These are phyloP conservation scores for Grallaria varia DNA, from an alignment of 2,113 vertebrate species.

Conservation along the genomic window DNA sequence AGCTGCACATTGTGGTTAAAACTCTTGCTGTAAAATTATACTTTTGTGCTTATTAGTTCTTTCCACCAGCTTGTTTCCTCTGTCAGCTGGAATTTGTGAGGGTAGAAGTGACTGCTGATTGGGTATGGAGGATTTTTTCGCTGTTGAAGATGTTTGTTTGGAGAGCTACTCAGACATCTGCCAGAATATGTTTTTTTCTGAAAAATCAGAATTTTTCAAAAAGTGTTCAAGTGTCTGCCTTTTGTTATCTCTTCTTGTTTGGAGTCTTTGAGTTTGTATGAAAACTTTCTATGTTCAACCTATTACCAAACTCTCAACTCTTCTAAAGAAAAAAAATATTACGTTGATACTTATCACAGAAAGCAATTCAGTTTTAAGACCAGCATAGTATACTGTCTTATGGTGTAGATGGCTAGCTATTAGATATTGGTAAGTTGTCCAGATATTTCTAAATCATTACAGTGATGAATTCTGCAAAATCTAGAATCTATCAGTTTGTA, in stretches of 20 bases:
- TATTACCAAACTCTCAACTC: background rate
- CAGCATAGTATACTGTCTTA: background rate
- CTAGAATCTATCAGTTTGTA: background rate
- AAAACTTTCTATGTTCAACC: background rate
- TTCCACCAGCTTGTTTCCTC: background rate
- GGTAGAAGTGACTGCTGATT: background rate
- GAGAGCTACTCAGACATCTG: background rate
- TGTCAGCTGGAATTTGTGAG: background rate
- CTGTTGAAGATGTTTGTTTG: background rate
- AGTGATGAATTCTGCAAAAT: background rate
- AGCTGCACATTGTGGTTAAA: background rate
- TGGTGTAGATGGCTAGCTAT: background rate
- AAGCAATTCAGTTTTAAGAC: background rate
- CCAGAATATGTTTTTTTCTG: background rate
- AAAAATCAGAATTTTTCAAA: background rate
- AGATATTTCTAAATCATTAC: background rate
- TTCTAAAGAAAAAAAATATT: background rate
- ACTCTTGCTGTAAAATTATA: background rate
- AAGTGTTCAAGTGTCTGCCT: background rate
- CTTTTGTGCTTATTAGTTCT: background rate
- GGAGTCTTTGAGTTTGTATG: background rate
- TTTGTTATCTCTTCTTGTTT: background rate
- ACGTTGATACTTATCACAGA: background rate
- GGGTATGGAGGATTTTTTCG: background rate
- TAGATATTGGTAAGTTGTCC: background rate